Evolutionary conservation across 92 coral and sea anemone species (phyloP), one percentile per base, ranked within the genome.

Genomic region (Siderastrea radians): DNA sequence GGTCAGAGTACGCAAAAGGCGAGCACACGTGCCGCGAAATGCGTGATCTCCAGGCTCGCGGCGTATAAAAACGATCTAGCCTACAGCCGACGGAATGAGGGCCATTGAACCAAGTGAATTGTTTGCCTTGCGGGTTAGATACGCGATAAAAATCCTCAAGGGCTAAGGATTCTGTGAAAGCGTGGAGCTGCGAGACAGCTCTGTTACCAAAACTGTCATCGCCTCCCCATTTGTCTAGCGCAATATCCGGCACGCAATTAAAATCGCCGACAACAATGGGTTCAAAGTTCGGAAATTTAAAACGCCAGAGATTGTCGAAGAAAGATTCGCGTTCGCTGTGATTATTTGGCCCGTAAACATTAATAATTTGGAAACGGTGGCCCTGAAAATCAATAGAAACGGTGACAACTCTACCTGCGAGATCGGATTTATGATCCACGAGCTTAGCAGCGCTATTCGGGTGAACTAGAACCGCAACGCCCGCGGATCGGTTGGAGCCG

Each of bases 231-330:
- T 81, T 81, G 11, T 81, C 85, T n/a, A 44, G 0, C 6, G 19
- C 6, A 11, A 43, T 3, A 38, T 68, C 55, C 1, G 53, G 86
- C 2, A 85, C 73, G 10, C 89, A 85, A 5, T 84, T 61, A 13
- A 84, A 63, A 63, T 84, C 88, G 3, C 88, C 82, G 9, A 55
- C 75, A 6, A 85, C 38, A 52, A 85, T 51, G 43, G 75, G 14
- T 5, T 77, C 82, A 0, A 26, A 14, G n/a, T 78, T 68, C 10
- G 49, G 82, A 51, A 10, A 60, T 3, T 58, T 61, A 53, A 13
- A 19, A 5, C 51, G 13, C 88, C 82, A 75, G 47, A 75, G 9
- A 2, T 19, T 14, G 4, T 11, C 49, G 16, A 84, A 84, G 16
- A 73, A 84, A 1, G 45, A 1, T 17, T 74, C 47, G 9, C 74